These are phyloP conservation scores for Diogma glabrata DNA, from an alignment of 2,888 invertebrate species.

Conservation along the genomic window DNA sequence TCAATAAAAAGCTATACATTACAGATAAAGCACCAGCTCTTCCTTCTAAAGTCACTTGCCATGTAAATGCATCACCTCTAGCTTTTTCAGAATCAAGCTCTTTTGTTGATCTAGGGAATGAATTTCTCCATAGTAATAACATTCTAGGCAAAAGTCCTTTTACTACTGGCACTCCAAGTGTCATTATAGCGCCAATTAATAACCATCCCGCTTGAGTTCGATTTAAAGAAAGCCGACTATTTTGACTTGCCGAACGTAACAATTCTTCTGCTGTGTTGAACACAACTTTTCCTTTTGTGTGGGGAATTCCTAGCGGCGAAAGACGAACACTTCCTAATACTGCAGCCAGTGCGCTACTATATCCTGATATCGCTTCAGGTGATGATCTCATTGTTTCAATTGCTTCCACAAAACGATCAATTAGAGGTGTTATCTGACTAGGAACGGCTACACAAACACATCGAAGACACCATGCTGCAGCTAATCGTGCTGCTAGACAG, in stretches of 20 bases:
- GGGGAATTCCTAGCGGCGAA: constrained; percentile 89
- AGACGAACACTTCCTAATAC: constrained; percentile 80
- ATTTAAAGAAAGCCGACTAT: constrained; percentile 85
- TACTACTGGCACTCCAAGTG: constrained; percentile 85
- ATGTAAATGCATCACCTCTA: constrained; percentile 95
- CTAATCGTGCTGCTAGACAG: constrained; percentile 81
- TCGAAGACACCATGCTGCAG: constrained; percentile 88
- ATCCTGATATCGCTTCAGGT: constrained; percentile 78
- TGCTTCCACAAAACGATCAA: constrained; percentile 80
- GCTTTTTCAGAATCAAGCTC: constrained; percentile 95
- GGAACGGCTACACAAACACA: constrained; percentile 90
- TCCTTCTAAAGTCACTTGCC: constrained; percentile 95
- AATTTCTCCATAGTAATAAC: constrained; percentile 92
- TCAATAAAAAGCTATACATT: constrained; percentile 82
- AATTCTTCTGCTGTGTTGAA: constrained; percentile 96
- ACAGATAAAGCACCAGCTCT: constrained; percentile 93
- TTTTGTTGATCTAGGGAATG: constrained; percentile 91
- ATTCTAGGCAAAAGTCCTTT: constrained; percentile 85
- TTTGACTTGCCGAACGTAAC: constrained; percentile 90
- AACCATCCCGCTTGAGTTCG: constrained; percentile 97
- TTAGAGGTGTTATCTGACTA: constrained; percentile 83
- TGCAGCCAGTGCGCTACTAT: constrained; percentile 87
- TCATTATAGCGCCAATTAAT: constrained; percentile 92
- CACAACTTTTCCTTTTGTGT: constrained; percentile 92
- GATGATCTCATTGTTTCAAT: constrained; percentile 83